phyloP scores from a whole-genome alignment of 2,797 vertebrate genomes.

The Labeo calbasu region DNA sequence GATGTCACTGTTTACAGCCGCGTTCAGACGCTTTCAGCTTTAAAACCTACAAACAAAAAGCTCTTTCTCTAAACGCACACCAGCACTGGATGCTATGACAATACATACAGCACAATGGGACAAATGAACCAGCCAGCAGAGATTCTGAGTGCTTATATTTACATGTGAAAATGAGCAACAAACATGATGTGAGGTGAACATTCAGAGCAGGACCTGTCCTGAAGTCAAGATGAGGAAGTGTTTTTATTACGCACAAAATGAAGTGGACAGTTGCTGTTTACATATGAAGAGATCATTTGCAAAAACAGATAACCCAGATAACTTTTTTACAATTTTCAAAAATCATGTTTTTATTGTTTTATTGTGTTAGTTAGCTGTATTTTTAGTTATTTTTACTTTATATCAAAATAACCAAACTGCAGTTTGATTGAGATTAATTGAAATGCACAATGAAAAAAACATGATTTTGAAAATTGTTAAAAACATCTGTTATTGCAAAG shows the following conservation, averaged over 20 bases:
- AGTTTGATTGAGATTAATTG: no score
- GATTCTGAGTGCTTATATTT: background rate
- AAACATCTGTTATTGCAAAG: no score
- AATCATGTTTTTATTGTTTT: no score
- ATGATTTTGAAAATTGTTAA: no score
- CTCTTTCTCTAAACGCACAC: background rate
- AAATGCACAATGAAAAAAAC: no score
- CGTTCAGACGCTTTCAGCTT: background rate
- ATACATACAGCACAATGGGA: background rate
- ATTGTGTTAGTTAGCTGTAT: no score
- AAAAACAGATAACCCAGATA: no score
- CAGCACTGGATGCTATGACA: background rate
- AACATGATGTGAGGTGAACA: background rate
- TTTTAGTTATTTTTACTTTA: no score
- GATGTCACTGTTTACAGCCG: slow-evolving; percentile 15
- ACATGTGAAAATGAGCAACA: background rate
- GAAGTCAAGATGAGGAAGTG: background rate
- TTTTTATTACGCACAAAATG: background rate
- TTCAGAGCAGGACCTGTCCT: background rate
- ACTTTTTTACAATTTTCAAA: no score
- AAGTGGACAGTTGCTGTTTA: background rate
- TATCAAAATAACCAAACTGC: no score
- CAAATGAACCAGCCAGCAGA: background rate
- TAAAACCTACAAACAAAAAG: slow-evolving; percentile 40
- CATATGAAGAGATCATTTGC: no score